Evolutionary conservation across 2,888 invertebrate genomes (phyloP), one percentile per base, ranked within the genome.

Genomic region (Desoria tigrina): DNA sequence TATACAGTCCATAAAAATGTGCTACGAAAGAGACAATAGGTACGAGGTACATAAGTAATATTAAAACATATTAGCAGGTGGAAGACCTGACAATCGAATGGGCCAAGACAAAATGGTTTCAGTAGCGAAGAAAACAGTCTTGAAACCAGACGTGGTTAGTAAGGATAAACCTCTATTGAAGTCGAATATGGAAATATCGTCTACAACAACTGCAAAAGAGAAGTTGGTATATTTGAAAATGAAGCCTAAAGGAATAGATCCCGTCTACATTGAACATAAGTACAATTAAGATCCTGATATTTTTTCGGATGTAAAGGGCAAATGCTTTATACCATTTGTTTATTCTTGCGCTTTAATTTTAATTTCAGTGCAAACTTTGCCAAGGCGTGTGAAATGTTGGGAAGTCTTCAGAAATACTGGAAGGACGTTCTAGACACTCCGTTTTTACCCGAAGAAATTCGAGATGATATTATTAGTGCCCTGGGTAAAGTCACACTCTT

Each of bases 201-300:
- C 11, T 32, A n/a, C 27, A 27, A 42, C 42, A 16, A 27, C 55
- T 32, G 55, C 28, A 16, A 27, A n/a, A 32, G 37, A 27, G 16
- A 21, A 16, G 16, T 24, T 45, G 2, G 32, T 32, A 4, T 32
- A 32, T 32, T 56, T 55, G 42, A 55, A 54, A 37, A n/a, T 39
- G 14, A 72, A 72, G 42, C 72, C 65, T 27, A 68, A 69, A 55
- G 45, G 61, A 6, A 71, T 76, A n/a, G 75, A 76, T 67, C 18
- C 32, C 1, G 56, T 65, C 26, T 74, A 69, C 53, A 63, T 66
- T 18, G 68, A 72, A 27, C 72, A 63, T 60, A 76, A 66, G 75
- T 75, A 68, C 66, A 62, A n/a, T 11, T n/a, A n/a, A n/a, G n/a
- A n/a, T n/a, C n/a, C n/a, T n/a, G n/a, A n/a, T n/a, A n/a, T n/a